These are phyloP conservation scores for Centrocercus urophasianus DNA, from an alignment of 2,113 vertebrate genomes.

Conservation along the genomic window DNA sequence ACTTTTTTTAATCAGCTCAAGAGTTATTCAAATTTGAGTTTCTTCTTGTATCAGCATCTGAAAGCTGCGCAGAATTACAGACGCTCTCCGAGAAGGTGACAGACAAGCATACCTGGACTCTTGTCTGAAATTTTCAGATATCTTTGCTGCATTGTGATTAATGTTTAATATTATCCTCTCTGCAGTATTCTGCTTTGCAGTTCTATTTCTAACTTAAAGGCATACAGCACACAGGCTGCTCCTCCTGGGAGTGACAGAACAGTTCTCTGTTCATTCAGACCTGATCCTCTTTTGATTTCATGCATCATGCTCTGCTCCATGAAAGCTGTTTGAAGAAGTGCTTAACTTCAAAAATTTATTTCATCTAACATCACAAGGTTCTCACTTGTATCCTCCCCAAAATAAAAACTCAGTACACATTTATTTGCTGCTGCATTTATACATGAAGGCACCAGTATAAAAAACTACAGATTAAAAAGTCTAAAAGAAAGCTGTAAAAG, in stretches of 20 bases:
- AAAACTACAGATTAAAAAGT: background rate
- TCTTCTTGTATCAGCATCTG: background rate
- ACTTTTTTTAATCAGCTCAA: background rate
- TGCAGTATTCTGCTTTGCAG: conserved; percentile 7
- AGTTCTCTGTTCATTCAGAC: background rate
- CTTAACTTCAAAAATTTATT: background rate
- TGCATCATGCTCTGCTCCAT: background rate
- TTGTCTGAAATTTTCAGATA: conserved; percentile 1
- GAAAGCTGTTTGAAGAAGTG: background rate
- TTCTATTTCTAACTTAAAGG: background rate
- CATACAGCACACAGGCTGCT: background rate
- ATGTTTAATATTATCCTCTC: conserved; percentile 15
- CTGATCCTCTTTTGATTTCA: conserved; percentile 29
- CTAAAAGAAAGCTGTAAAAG: background rate
- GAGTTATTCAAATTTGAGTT: background rate
- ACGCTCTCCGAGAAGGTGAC: background rate
- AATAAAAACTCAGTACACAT: background rate
- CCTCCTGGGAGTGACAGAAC: background rate
- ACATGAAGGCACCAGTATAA: background rate
- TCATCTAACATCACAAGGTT: background rate
- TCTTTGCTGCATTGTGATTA: background rate
- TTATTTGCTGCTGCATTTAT: background rate
- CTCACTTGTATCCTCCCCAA: background rate
- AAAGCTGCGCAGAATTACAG: background rate
- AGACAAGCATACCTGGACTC: background rate